Evolutionary conservation across 2,888 invertebrate species (phyloP), one percentile per base, ranked within the genome.

Genomic region (Theretra japonica): DNA sequence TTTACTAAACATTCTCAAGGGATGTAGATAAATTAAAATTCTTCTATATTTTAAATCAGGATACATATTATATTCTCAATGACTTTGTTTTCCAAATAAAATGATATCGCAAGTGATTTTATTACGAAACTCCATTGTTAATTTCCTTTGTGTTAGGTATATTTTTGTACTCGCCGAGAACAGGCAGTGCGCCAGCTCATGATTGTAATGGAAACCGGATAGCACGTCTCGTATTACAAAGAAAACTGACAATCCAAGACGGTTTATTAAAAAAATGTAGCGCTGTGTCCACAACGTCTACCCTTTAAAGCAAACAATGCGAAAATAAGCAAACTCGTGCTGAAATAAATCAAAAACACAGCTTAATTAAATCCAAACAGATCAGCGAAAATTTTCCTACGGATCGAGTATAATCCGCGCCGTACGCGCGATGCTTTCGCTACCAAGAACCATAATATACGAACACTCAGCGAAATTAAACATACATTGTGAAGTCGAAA

Each of bases 291-390:
- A 11, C 23, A 65, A 15, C 21, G 65, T 23, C 19, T 65, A 65
- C 15, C 33, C 65, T 48, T 62, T 23, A 53, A 23, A 65, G 41
- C 23, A 65, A 65, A 48, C 41, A 48, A 41, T 53, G 53, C 58
- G 23, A 23, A 62, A n/a, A 33, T 65, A 65, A 48, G 48, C 65
- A 60, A 60, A 53, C 53, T 53, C 53, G 53, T 53, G 17, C 19
- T n/a, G 41, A 21, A 65, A 65, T 65, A 65, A 28, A 69, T 53
- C 68, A 53, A 56, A 56, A 69, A 69, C 69, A 69, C 53, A 69
- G 56, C 69, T 69, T 53, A 69, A 69, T 69, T 69, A 69, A 69
- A 69, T 53, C 28, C 69, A 69, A 69, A 69, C 69, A 69, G 69
- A 69, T 69, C 53, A 56, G 56, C 69, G 21, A 30, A n/a, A 69